Base-by-base conservation (phyloP, 2,113 vertebrate species). In the Petaurus breviceps region DNA sequence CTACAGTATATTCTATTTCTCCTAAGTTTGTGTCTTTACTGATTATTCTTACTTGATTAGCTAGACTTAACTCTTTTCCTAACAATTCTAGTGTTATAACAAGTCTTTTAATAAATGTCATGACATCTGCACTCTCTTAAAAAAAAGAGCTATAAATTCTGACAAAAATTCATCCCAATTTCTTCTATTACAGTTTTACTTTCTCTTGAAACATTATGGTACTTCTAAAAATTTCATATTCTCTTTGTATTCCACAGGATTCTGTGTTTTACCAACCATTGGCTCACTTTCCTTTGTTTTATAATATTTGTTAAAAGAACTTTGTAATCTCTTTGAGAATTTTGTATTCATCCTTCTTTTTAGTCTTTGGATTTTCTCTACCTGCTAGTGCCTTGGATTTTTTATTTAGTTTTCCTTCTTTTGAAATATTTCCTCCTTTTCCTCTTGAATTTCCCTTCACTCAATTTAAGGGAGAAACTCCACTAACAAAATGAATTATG, bases 81-180 rank as follows among this genome's bases (percentile, higher is more conserved):
- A 98, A 99, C 97, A 98, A 98, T 92, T 99, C 97, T 98, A 98
- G 98, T 98, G 98, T 98, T 99, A 98, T 99, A 99, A 98, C 98
- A 98, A 99, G 98, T 98, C 97, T 98, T 98, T 99, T 98, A 99
- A 99, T 99, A 99, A 99, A 99, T 98, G 98, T 99, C 97, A 98
- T 99, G 98, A 98, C 98, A 98, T 97, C 97, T 99, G 97, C 98
- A 98, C 97, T 98, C 98, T 98, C 97, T 96, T 98, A 98, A 98
- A 98, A 95, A 92, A 52, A 68, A 68, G 61, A 68, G 61, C 31
- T 68, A 37, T 37, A 68, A 68, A 68, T 68, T 68, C 12, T 37
- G 31, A 68, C 31, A 55, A 31, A 68, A 37, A 68, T 37, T 68
- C 31, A 68, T 37, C 12, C 31, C 28, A 68, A 26, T 55, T 55